A percentile compares a stretch with the other conserved stretches of the same genome.
These are phyloP conservation scores for Bombus cullumanus DNA, from an alignment of 1,140 invertebrate species.

Conservation along the genomic window DNA sequence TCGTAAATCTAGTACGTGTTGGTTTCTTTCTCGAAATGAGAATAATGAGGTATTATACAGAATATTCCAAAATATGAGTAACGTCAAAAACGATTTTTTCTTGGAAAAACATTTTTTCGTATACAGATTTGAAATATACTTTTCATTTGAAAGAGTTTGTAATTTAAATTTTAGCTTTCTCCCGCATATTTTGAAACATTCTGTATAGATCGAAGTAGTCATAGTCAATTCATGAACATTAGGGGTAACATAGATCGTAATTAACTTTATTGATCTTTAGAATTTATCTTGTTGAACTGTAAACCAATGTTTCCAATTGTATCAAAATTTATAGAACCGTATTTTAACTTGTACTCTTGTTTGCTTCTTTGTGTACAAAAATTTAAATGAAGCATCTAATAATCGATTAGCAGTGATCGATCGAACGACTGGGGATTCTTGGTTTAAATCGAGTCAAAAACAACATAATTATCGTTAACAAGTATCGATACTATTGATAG, in stretches of 20 bases:
- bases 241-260: constrained; percentile 24
- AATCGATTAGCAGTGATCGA: background rate
- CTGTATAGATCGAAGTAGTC: background rate
- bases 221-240: constrained; percentile 46
- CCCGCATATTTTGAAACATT: background rate
- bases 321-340: background rate
- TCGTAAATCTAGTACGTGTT: background rate
- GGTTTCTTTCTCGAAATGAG: background rate
- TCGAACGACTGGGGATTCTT: background rate
- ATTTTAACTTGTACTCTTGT: background rate
- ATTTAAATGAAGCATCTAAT: background rate
- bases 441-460: background rate
- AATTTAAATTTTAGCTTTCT: background rate
- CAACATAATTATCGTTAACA: too few relatives aligned
- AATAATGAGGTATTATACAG: background rate
- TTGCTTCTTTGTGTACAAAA: background rate
- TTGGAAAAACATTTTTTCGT: background rate
- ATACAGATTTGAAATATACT: background rate
- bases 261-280: constrained; percentile 10
- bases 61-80: background rate
- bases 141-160: background rate
- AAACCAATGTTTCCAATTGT: background rate
- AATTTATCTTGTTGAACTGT: constrained; percentile 14
- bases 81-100: background rate
- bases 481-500: background rate